phyloP scores from a whole-genome alignment of 1,140 invertebrate species.

The Hyles vespertilio region DNA sequence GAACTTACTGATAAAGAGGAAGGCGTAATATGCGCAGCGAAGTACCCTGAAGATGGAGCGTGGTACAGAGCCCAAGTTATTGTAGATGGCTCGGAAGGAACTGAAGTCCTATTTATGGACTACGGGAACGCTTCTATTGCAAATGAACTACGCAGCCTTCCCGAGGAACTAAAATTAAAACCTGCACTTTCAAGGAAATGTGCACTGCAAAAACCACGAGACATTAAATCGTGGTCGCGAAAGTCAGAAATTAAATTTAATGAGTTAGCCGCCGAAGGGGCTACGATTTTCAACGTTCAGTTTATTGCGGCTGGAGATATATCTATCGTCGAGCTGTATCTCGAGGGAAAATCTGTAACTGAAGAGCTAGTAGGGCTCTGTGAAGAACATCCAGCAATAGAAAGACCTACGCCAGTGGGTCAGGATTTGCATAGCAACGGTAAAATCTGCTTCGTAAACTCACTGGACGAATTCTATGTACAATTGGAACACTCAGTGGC shows the following conservation, averaged over 20 bases:
- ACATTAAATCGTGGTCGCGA: conserved; percentile 78
- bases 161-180: conserved; percentile 78
- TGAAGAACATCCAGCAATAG: conserved; percentile 50
- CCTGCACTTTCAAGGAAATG: conserved; percentile 80
- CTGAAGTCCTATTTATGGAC: conserved; percentile 83
- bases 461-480: conserved; percentile 80
- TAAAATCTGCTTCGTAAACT: conserved; percentile 76
- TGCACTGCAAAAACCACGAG: conserved; percentile 77
- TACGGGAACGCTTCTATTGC: conserved; percentile 83
- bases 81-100: conserved; percentile 77
- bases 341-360: conserved; percentile 78
- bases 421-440: conserved; percentile 55
- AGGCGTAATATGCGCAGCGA: conserved; percentile 80
- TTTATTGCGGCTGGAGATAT: conserved; percentile 80
- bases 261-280: conserved; percentile 80
- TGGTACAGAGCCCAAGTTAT: conserved; percentile 84
- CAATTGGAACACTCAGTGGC: conserved; percentile 76
- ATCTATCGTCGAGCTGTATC: conserved; percentile 78
- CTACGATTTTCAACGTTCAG: conserved; percentile 79
- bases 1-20: conserved; percentile 71
- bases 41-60: conserved; percentile 80
- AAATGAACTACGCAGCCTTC: conserved; percentile 77
- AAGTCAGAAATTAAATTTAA: conserved; percentile 79
- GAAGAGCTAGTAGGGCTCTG: conserved; percentile 76
- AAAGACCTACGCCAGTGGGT: conserved; percentile 52